Percentiles rank a stretch among this genome's conserved stretches.
Evolutionary conservation across 2,113 vertebrate genomes (phyloP).

Genomic region (Hippoglossus stenolepis): DNA sequence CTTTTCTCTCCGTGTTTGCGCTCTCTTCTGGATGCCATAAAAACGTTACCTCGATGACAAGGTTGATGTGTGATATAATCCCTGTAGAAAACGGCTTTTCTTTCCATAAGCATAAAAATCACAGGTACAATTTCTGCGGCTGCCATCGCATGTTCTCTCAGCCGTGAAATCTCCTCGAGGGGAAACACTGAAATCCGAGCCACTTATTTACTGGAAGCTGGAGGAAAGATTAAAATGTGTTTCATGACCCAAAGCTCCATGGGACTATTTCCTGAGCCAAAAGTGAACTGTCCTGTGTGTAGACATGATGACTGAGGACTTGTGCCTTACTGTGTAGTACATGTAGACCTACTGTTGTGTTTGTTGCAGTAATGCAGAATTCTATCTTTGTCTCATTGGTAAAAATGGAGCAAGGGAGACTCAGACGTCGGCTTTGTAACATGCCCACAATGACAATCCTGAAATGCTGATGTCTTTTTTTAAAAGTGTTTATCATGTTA

Average conservation of each 20-base stretch:
- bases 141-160: background rate
- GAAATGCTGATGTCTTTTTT: background rate
- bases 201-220: conserved; percentile 36
- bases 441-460: no score
- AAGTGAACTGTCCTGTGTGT: background rate
- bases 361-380: no score
- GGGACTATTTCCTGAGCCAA: conserved; percentile 21
- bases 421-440: no score
- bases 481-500: no score
- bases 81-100: background rate
- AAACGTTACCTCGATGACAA: background rate
- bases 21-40: conserved; percentile 13
- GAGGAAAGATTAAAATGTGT: conserved; percentile 20
- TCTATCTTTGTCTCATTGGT: no score
- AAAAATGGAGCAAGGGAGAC: no score
- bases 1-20: background rate
- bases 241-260: conserved; percentile 17
- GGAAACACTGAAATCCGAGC: conserved; percentile 14
- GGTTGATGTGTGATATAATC: background rate
- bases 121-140: conserved; percentile 6
- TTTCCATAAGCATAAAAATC: conserved; percentile 1
- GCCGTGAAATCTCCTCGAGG: conserved; percentile 2
- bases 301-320: background rate
- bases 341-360: no score
- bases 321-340: background rate